These are phyloP conservation scores for Chromobotia macracanthus DNA, from an alignment of 2,797 vertebrate genomes.

Conservation along the genomic window DNA sequence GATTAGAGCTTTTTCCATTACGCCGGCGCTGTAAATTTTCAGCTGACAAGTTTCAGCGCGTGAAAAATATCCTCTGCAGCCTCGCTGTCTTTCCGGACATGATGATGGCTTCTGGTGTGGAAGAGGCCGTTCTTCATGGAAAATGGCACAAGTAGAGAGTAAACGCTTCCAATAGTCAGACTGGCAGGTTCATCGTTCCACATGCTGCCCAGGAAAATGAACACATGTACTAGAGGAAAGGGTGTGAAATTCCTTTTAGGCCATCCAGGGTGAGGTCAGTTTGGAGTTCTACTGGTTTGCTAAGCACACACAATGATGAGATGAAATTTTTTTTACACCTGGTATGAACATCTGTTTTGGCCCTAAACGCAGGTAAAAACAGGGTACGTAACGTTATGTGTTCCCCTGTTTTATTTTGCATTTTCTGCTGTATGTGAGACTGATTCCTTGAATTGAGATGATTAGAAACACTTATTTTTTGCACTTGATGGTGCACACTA, in stretches of 20 bases:
- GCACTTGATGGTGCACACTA: neutral
- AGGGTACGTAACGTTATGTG: no score
- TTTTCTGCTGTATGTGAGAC: neutral
- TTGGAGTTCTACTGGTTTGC: neutral
- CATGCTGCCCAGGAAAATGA: slow-evolving; percentile 55
- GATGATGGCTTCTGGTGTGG: slow-evolving; percentile 42
- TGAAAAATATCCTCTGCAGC: slow-evolving; percentile 64
- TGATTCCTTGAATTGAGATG: no score
- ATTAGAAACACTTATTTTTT: neutral
- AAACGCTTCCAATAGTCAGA: slow-evolving; percentile 52
- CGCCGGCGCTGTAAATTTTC: slow-evolving; percentile 66
- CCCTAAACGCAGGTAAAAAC: neutral
- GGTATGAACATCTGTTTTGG: no score
- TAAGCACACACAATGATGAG: no score
- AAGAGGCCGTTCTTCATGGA: slow-evolving; percentile 41
- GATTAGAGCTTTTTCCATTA: slow-evolving; percentile 67
- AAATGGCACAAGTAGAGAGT: slow-evolving; percentile 49
- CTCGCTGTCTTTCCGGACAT: slow-evolving; percentile 54
- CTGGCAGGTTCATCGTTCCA: slow-evolving; percentile 57
- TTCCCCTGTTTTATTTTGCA: no score
- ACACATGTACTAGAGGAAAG: slow-evolving; percentile 44
- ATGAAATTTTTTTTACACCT: no score
- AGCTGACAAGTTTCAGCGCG: slow-evolving; percentile 59
- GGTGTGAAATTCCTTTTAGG: slow-evolving; percentile 60
- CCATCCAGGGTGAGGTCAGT: slow-evolving; percentile 46